Percentiles rank a stretch among this genome's conserved stretches.
Evolutionary conservation across 1,140 invertebrate genomes (phyloP).

Genomic region (Zaprionus nigranus): DNA sequence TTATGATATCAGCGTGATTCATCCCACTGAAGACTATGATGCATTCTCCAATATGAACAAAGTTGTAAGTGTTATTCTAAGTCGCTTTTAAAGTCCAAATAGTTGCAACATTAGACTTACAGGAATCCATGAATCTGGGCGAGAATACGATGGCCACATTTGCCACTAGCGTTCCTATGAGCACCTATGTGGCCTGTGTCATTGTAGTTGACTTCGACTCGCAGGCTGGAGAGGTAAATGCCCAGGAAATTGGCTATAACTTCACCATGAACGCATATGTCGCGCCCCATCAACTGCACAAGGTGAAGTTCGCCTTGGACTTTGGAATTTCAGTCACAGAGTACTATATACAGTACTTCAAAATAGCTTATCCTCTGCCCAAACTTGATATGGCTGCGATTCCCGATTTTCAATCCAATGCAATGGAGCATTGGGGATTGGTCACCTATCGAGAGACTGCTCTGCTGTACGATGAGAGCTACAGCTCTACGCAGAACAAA

Average conservation of each 20-base stretch:
- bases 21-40: slow-evolving; percentile 87
- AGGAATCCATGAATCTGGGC: slow-evolving; percentile 56
- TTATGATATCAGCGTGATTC: slow-evolving; percentile 92
- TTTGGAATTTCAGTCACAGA: slow-evolving; percentile 92
- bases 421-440: slow-evolving; percentile 97
- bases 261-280: slow-evolving; percentile 90
- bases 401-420: slow-evolving; percentile 96
- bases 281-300: slow-evolving; percentile 89
- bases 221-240: slow-evolving; percentile 86
- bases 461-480: slow-evolving; percentile 89
- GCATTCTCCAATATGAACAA: slow-evolving; percentile 93
- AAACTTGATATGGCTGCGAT: slow-evolving; percentile 97
- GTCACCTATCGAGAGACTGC: slow-evolving; percentile 93
- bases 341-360: slow-evolving; percentile 95
- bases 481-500: slow-evolving; percentile 90
- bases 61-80: slow-evolving; percentile 21
- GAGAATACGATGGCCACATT: slow-evolving; percentile 86
- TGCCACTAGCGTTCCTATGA: slow-evolving; percentile 94
- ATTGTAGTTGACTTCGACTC: slow-evolving; percentile 94
- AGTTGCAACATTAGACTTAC: not conserved
- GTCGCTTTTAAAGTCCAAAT: not conserved
- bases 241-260: slow-evolving; percentile 85
- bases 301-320: slow-evolving; percentile 91
- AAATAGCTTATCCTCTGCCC: slow-evolving; percentile 93
- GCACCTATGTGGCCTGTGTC: slow-evolving; percentile 95